Base-by-base conservation (phyloP, 2,888 invertebrate genomes). In the Ophion costatus region DNA sequence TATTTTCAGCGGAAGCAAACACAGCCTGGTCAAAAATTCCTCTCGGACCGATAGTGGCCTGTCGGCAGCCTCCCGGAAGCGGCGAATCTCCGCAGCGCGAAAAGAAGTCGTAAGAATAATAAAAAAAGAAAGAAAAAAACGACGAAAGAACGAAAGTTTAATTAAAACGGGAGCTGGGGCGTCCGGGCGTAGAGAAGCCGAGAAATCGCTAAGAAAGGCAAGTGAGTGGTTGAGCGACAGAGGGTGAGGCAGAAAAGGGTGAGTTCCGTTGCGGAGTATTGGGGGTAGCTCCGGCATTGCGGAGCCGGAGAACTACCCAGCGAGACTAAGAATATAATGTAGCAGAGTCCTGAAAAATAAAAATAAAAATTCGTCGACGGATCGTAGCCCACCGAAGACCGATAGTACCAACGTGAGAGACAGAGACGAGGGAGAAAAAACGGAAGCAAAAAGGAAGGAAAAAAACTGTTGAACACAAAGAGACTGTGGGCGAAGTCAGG, bases 121-220 rank as follows among this genome's bases (percentile, higher is more conserved):
- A 67, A 29, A 74, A 24, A 33, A 17, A 33, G 22, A 59, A 10
- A 29, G 42, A 45, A 42, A 70, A 76, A 86, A 80, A 69, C 77
- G 67, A 69, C 77, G 67, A 85, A 87, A 86, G 87, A 89, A 88
- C 70, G 88, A 87, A 90, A 88, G 89, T 90, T 89, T 89, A 89
- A 90, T 90, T 90, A 89, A 90, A 90, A 89, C 87, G 88, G 87
- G 88, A 84, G 80, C 79, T 78, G 80, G 80, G 74, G 75, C 83
- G 83, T 86, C 87, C 80, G 82, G 57, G 42, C n/a, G 56, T 63
- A 56, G 73, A 51, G 24, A n/a, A 70, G 29, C 61, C 7, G 66
- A 42, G 38, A 59, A 59, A 69, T 57, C 20, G 51, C 7, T n/a
- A 84, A 84, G 75, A 86, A 17, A 20, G 17, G 64, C 67, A 73